These are phyloP conservation scores for Rana temporaria DNA, from an alignment of 2,113 vertebrate genomes.

Conservation along the genomic window DNA sequence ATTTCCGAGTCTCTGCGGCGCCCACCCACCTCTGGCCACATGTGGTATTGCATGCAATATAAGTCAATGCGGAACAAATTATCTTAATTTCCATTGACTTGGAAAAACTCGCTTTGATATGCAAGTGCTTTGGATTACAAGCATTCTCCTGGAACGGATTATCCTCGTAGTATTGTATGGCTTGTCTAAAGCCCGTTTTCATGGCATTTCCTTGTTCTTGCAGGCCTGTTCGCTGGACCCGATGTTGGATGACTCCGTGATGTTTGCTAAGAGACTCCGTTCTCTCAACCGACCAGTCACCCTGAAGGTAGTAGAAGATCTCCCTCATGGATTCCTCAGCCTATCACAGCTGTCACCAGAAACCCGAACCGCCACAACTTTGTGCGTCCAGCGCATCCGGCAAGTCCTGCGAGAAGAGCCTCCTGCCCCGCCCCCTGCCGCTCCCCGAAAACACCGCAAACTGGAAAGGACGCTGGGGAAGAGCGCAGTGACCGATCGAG, in stretches of 20 bases:
- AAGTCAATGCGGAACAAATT: too few relatives aligned
- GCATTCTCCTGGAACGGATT: too few relatives aligned
- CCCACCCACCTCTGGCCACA: too few relatives aligned
- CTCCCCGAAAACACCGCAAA: constrained; percentile 74
- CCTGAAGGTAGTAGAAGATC: constrained; percentile 85
- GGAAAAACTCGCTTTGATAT: too few relatives aligned
- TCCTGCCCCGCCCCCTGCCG: constrained; percentile 50
- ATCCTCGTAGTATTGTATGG: too few relatives aligned
- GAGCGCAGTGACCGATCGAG: constrained; percentile 27
- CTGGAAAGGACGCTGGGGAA: constrained; percentile 71
- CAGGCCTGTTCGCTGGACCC: constrained; percentile 91
- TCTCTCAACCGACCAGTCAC: constrained; percentile 77
- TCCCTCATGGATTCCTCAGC: constrained; percentile 91
- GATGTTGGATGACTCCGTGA: constrained; percentile 91
- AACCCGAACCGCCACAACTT: constrained; percentile 77
- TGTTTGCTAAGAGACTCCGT: constrained; percentile 86
- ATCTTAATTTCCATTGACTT: too few relatives aligned
- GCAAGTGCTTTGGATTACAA: too few relatives aligned
- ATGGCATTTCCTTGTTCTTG: neutral
- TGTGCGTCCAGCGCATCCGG: constrained; percentile 82
- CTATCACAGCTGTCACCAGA: constrained; percentile 83
- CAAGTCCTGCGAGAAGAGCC: constrained; percentile 65
- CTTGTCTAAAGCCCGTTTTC: neutral
- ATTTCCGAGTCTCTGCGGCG: too few relatives aligned
- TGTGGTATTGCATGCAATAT: too few relatives aligned